phyloP scores from a whole-genome alignment of 2,113 vertebrate species.

The Polypterus bichir region DNA sequence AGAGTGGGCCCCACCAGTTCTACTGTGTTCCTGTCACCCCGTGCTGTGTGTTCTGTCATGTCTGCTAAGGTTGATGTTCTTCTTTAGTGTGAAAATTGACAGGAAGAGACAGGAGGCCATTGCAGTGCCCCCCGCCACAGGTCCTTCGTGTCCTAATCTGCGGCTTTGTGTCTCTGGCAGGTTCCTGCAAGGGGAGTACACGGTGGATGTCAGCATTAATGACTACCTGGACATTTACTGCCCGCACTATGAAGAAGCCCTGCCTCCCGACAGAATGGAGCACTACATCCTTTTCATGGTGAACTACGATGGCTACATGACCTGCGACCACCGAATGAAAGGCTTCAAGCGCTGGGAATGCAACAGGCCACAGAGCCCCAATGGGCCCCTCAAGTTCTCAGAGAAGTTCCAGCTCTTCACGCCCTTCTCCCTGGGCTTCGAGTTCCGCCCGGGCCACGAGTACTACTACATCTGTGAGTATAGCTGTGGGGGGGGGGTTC shows the following conservation, averaged over 20 bases:
- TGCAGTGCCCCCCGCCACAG: no score
- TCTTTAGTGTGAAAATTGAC: no score
- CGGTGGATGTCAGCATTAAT: conserved; percentile 88
- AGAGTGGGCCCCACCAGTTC: no score
- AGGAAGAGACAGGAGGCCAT: no score
- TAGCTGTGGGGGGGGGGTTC: neutral
- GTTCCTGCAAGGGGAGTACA: conserved; percentile 77
- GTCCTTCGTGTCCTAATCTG: conserved; percentile 8
- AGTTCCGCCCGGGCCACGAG: conserved; percentile 85
- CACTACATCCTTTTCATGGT: conserved; percentile 89
- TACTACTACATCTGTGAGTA: conserved; percentile 94
- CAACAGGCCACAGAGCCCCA: conserved; percentile 72
- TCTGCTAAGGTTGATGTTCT: no score
- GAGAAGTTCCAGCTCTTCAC: conserved; percentile 98
- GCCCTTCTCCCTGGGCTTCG: conserved; percentile 89
- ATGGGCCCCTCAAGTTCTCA: conserved; percentile 81
- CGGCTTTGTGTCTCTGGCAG: conserved; percentile 34
- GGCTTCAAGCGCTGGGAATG: conserved; percentile 97
- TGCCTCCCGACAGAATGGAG: conserved; percentile 65
- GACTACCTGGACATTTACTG: conserved; percentile 97
- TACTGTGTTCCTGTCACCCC: no score
- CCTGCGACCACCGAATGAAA: conserved; percentile 73
- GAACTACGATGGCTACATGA: conserved; percentile 72
- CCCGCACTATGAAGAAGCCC: conserved; percentile 72
- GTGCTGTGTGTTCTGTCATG: no score